Conservation (phyloP, 2,797 vertebrate species). For the Morus bassanus region DNA sequence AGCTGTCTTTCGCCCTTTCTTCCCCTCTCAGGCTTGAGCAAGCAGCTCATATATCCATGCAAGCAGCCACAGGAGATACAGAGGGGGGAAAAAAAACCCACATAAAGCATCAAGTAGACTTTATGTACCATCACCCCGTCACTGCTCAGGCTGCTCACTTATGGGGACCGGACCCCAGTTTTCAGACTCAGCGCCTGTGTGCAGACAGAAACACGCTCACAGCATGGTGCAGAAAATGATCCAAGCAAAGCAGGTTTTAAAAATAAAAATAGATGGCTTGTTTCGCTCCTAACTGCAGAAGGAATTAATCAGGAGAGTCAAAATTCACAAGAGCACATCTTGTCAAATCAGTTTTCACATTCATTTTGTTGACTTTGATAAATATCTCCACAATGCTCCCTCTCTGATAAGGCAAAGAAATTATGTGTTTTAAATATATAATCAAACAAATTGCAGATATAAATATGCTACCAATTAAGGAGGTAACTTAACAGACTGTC, state of each 20-base stretch:
- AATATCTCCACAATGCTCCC: neutral
- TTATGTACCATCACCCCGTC: neutral
- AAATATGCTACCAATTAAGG: neutral
- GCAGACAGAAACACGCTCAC: neutral
- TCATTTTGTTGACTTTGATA: neutral
- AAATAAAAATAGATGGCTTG: neutral
- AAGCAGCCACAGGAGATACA: neutral
- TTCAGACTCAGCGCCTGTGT: neutral
- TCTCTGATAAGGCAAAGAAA: neutral
- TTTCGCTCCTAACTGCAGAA: neutral
- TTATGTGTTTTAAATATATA: neutral
- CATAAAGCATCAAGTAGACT: neutral
- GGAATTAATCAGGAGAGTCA: neutral
- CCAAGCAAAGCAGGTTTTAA: neutral
- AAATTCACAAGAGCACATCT: neutral
- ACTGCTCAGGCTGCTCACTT: neutral
- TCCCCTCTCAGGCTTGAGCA: neutral
- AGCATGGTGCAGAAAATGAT: accelerated
- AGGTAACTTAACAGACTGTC: neutral
- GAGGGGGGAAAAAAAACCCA: no score
- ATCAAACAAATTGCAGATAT: neutral
- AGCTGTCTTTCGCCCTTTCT: neutral
- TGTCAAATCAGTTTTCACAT: neutral
- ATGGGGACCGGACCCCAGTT: neutral
- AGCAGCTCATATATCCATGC: neutral